Evolutionary conservation across 2,797 vertebrate genomes (phyloP).

Genomic region (Urophycis tenuis): DNA sequence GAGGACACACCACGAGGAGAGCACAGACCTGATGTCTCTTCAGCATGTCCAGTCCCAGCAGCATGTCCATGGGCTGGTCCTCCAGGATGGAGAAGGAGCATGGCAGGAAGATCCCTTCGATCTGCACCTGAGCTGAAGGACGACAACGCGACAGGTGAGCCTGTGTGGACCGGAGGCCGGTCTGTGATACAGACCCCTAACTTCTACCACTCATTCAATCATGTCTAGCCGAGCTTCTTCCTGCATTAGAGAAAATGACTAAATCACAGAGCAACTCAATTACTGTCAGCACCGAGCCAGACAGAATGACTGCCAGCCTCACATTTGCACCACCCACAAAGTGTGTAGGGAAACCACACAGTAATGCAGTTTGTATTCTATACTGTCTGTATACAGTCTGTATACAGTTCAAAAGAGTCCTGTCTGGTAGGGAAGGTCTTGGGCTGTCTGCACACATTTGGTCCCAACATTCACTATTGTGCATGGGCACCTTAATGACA

Average conservation of each 20-base stretch:
- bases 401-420: neutral
- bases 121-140: slow-evolving; percentile 92
- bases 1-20: slow-evolving; percentile 2
- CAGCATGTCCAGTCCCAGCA: slow-evolving; percentile 97
- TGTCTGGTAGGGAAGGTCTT: neutral
- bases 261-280: slow-evolving; percentile 1
- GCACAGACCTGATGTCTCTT: slow-evolving; percentile 92
- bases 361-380: no score
- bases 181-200: neutral
- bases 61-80: slow-evolving; percentile 99
- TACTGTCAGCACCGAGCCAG: neutral
- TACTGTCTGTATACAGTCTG: no score
- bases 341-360: neutral
- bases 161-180: neutral
- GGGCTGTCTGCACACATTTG: neutral
- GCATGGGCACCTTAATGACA: neutral
- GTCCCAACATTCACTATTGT: neutral
- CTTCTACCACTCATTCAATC: neutral
- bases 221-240: neutral
- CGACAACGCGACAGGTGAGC: neutral
- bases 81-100: slow-evolving; percentile 98
- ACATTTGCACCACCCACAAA: neutral
- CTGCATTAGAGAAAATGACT: neutral
- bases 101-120: slow-evolving; percentile 94
- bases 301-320: neutral